These are phyloP conservation scores for Coleophora flavipennella DNA, from an alignment of 2,888 invertebrate genomes.

Conservation along the genomic window DNA sequence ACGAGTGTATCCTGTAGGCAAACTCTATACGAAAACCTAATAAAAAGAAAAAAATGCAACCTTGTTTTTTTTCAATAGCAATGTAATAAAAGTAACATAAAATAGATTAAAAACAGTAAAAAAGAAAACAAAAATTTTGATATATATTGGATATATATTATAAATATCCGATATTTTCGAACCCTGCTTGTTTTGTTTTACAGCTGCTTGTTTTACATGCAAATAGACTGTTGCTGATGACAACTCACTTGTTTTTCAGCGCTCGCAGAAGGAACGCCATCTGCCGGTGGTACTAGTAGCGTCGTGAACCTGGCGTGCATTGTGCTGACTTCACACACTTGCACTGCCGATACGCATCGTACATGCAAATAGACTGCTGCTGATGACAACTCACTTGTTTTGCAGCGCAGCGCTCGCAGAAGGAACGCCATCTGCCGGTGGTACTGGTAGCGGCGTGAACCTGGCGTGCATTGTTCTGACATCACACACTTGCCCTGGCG, in stretches of 20 bases:
- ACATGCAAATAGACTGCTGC: too few relatives aligned
- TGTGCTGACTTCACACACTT: slow-evolving; percentile 54
- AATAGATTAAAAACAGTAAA: too few relatives aligned
- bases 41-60: too few relatives aligned
- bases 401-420: slow-evolving; percentile 48
- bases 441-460: slow-evolving; percentile 49
- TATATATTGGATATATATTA: too few relatives aligned
- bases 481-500: slow-evolving; percentile 57
- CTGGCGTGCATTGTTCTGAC: slow-evolving; percentile 44
- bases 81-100: too few relatives aligned
- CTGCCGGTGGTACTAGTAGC: slow-evolving; percentile 54
- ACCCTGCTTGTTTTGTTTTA: too few relatives aligned
- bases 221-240: too few relatives aligned
- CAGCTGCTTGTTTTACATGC: slow-evolving; percentile 50
- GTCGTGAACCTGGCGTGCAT: slow-evolving; percentile 44
- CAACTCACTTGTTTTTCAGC: slow-evolving; percentile 55
- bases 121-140: too few relatives aligned
- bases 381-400: slow-evolving; percentile 62
- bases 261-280: slow-evolving; percentile 54
- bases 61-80: too few relatives aligned
- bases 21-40: too few relatives aligned
- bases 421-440: slow-evolving; percentile 58
- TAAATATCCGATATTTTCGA: too few relatives aligned
- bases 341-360: slow-evolving; percentile 58
- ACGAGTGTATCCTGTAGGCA: too few relatives aligned